Base-by-base conservation (phyloP, 2,797 vertebrate genomes). In the Peromyscus aztecus region DNA sequence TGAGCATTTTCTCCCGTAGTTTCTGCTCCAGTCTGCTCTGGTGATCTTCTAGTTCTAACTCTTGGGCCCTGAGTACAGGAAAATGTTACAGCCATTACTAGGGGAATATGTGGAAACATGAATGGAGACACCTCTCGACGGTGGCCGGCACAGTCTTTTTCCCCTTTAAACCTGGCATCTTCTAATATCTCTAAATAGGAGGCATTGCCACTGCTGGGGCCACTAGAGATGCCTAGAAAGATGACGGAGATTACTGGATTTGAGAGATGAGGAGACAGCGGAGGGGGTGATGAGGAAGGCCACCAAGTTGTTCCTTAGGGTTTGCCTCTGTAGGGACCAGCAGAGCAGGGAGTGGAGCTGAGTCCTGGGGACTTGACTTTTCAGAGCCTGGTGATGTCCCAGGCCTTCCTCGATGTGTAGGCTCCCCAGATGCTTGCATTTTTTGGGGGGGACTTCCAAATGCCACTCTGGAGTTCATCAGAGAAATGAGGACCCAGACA, bases 31-130 rank as follows among this genome's bases (percentile, higher is more conserved):
- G 97, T 90, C 98, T 98, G 97, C 99, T 99, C 98, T 99, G 99
- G 17, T 99, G 99, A 98, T 99, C 99, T 98, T 99, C 99, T 93
- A 99, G 81, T 95, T 99, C 99, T 40, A 99, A 98, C 94, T 99
- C 99, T 97, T 99, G 99, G 95, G 99, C 99, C 97, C 99, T 99
- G 97, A 12, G 85, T 29, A 82, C 31, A 96, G 97, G 77, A 97
- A 96, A 97, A 89, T 6, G 40, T 96, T 71, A n/a, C 76, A 12
- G 67, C 31, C 24, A 23, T 90, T 55, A 95, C 77, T 59, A 37
- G 61, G 73, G 89, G 34, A 52, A 49, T 57, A 7, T 76, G 63
- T 92, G 17, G 91, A 71, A 57, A 80, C 17, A 6, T 0, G 31
- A 88, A 59, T 14, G 27, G 69, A 91, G 29, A 71, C 37, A 2